Conservation (phyloP, 2,888 invertebrate genomes). For the Metopia argyrocephala region DNA sequence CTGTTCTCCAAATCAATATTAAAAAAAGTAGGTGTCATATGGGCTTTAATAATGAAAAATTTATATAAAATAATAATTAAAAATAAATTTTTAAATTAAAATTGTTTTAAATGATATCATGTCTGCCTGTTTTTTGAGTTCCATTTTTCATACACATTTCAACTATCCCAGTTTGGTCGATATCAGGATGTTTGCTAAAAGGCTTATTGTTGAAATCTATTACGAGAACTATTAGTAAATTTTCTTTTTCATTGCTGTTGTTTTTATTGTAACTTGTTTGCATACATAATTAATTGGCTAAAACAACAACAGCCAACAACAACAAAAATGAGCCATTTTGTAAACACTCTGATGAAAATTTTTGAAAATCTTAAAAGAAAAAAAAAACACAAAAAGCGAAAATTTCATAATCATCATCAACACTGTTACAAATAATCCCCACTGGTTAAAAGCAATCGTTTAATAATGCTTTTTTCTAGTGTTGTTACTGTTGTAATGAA, state of each 20-base stretch:
- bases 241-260: conserved; percentile 14
- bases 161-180: too few species aligned
- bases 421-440: not conserved
- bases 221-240: conserved; percentile 39
- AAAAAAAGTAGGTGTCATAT: too few species aligned
- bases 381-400: not conserved
- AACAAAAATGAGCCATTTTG: not conserved
- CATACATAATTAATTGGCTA: conserved; percentile 41
- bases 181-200: conserved; percentile 27
- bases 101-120: too few species aligned
- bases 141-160: too few species aligned
- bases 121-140: too few species aligned
- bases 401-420: not conserved
- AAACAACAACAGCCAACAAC: conserved; percentile 1
- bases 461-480: too few species aligned
- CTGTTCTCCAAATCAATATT: too few species aligned
- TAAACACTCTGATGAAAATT: not conserved
- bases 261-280: conserved; percentile 27
- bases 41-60: too few species aligned
- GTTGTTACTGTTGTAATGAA: conserved; percentile 39
- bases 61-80: too few species aligned
- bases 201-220: conserved; percentile 31
- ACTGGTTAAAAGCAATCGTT: not conserved
- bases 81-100: too few species aligned
- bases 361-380: not conserved